Evolutionary conservation across 2,797 vertebrate species (phyloP), one percentile per base, ranked within the genome.

Genomic region (Coilia nasus): DNA sequence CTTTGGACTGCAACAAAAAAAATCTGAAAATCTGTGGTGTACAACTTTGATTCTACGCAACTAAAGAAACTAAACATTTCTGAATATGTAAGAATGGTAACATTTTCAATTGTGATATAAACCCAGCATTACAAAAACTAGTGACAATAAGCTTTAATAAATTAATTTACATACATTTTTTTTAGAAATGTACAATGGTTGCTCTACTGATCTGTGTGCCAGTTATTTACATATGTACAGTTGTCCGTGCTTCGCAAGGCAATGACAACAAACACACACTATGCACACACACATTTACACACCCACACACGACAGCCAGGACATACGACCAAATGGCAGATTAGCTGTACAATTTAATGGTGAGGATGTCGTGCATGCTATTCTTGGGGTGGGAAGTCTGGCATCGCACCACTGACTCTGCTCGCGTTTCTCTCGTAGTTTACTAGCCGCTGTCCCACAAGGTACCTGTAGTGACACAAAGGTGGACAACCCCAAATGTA

Each of bases 91-190:
- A 64, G n/a, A 11, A 28, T 71, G 67, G 25, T 6, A 7, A 35
- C 28, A 31, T 31, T 75, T 41, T 41, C 15, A 35, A 75, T 41
- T 21, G 3, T n/a, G 31, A 14, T 78, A 78, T 44, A 78, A 21
- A 21, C 21, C 31, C 67, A 31, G 2, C 11, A 35, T 78, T 94
- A 87, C 90, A 96, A 95, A 93, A 94, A 95, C 97, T 97, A 97
- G 96, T 97, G 96, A 97, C 96, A 96, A 95, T 95, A 96, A 96
- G 95, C 98, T 99, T 99, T 99, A 99, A 99, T 99, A 99, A 99
- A 98, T 99, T 99, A 97, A 97, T 96, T 98, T 97, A 98, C 96
- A 97, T 97, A 97, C 14, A 71, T 78, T 78, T 54, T 41, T 54
- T 78, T 78, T 44, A 78, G 71, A 78, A 78, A 78, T 78, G 71